Percentiles rank a stretch among this genome's conserved stretches.
These are phyloP conservation scores for Mycetomoellerius zeteki DNA, from an alignment of 1,140 invertebrate genomes.

Conservation along the genomic window DNA sequence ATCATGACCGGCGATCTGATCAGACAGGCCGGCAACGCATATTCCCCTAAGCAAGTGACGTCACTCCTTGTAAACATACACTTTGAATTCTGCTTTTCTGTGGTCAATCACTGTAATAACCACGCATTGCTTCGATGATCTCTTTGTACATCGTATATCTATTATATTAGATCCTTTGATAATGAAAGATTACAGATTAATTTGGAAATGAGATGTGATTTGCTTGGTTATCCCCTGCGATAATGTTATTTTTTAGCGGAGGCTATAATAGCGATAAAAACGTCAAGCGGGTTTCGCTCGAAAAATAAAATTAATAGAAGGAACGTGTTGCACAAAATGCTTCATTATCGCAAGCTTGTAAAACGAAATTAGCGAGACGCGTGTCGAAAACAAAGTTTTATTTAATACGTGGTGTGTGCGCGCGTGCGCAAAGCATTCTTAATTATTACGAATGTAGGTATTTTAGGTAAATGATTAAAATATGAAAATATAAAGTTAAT, in stretches of 20 bases:
- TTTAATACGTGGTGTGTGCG: neutral
- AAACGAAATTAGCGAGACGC: constrained; percentile 24
- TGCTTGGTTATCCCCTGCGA: constrained; percentile 20
- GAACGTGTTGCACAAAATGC: neutral
- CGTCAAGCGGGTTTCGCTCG: neutral
- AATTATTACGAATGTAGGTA: constrained; percentile 1
- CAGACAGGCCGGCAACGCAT: constrained; percentile 78
- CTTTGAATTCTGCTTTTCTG: constrained; percentile 70
- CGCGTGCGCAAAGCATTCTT: neutral
- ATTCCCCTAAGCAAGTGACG: constrained; percentile 75
- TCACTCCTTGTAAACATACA: constrained; percentile 73
- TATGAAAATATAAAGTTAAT: neutral
- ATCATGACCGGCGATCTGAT: constrained; percentile 73
- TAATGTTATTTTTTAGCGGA: constrained; percentile 38
- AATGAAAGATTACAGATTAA: constrained; percentile 64
- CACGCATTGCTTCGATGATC: constrained; percentile 61
- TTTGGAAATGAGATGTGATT: constrained; percentile 66
- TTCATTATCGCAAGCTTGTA: constrained; percentile 35
- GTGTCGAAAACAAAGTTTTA: constrained; percentile 14
- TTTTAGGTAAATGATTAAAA: neutral
- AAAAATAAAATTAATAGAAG: constrained; percentile 27
- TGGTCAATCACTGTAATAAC: constrained; percentile 61
- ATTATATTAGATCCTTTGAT: constrained; percentile 77
- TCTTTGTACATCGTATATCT: constrained; percentile 72
- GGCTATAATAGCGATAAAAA: neutral